Percentiles rank a stretch among this genome's conserved stretches.
Conservation (phyloP, 2,888 invertebrate species). For the Andrena haemorrhoa region DNA sequence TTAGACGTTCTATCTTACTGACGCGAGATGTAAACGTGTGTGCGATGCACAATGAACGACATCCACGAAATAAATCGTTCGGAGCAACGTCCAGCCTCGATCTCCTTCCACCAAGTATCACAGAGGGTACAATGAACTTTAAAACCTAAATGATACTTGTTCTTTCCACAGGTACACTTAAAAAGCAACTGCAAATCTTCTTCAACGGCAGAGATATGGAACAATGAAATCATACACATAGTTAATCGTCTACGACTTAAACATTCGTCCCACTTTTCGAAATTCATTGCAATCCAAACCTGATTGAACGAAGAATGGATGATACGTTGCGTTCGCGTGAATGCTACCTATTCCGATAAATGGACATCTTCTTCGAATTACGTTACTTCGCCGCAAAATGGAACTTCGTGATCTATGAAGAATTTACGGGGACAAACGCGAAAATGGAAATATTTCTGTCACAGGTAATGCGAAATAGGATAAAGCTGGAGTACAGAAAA, state of each 20-base stretch:
- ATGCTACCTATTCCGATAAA: too few species aligned
- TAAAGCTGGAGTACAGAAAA: not conserved
- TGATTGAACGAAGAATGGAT: too few species aligned
- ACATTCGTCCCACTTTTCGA: too few species aligned
- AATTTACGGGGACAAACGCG: too few species aligned
- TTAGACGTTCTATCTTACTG: too few species aligned
- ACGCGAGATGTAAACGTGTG: not conserved
- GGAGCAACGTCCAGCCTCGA: conserved; percentile 56
- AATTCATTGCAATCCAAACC: too few species aligned
- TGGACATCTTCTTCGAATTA: too few species aligned
- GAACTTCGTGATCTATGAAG: too few species aligned
- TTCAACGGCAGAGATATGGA: not conserved
- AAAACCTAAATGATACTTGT: conserved; percentile 14
- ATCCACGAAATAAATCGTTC: conserved; percentile 48
- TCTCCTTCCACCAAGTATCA: conserved; percentile 52
- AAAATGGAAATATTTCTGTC: not conserved
- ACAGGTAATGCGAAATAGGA: not conserved
- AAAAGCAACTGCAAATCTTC: not conserved
- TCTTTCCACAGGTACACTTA: not conserved
- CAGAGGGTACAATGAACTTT: conserved; percentile 43
- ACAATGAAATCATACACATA: not conserved
- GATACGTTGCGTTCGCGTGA: too few species aligned
- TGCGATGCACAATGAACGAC: conserved; percentile 18
- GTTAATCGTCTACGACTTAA: not conserved
- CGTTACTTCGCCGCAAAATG: too few species aligned